These are phyloP conservation scores for Penaeus indicus DNA, from an alignment of 1,140 invertebrate genomes.

Conservation along the genomic window DNA sequence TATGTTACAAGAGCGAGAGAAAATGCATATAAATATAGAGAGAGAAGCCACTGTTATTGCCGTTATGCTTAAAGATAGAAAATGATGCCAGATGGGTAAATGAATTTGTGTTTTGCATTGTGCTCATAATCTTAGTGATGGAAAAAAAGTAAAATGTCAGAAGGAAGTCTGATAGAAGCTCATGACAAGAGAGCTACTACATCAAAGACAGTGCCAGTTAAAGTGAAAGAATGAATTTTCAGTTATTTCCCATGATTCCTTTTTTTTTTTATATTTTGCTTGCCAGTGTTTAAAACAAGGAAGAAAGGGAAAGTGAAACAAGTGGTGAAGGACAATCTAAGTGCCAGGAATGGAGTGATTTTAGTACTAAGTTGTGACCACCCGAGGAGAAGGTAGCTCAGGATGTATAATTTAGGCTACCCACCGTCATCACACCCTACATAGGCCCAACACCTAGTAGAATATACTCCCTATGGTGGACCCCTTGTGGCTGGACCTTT, in stretches of 20 bases:
- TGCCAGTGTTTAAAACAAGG: slow-evolving; percentile 40
- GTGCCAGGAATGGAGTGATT: slow-evolving; percentile 20
- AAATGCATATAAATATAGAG: too few species aligned
- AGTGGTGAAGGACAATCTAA: slow-evolving; percentile 11
- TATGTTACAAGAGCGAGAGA: too few species aligned
- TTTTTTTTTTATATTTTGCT: slow-evolving; percentile 26
- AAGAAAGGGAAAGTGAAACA: slow-evolving; percentile 23
- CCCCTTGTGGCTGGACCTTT: slow-evolving; percentile 42
- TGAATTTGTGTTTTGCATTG: too few species aligned
- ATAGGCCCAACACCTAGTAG: slow-evolving; percentile 45
- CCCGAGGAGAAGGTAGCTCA: slow-evolving; percentile 26
- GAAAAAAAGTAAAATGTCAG: too few species aligned
- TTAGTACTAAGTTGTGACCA: slow-evolving; percentile 7
- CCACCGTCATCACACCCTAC: slow-evolving; percentile 36
- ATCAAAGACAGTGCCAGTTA: slow-evolving; percentile 7
- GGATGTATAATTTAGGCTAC: slow-evolving; percentile 38
- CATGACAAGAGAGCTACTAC: too few species aligned
- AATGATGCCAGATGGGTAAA: too few species aligned
- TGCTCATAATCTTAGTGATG: too few species aligned
- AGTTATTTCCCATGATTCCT: slow-evolving; percentile 8
- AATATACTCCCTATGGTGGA: slow-evolving; percentile 36
- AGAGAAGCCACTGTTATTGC: too few species aligned
- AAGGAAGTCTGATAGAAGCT: too few species aligned
- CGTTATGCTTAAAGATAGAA: too few species aligned
- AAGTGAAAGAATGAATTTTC: neutral